Evolutionary conservation across 2,888 invertebrate species (phyloP).

Genomic region (Caenorhabditis sp.): DNA sequence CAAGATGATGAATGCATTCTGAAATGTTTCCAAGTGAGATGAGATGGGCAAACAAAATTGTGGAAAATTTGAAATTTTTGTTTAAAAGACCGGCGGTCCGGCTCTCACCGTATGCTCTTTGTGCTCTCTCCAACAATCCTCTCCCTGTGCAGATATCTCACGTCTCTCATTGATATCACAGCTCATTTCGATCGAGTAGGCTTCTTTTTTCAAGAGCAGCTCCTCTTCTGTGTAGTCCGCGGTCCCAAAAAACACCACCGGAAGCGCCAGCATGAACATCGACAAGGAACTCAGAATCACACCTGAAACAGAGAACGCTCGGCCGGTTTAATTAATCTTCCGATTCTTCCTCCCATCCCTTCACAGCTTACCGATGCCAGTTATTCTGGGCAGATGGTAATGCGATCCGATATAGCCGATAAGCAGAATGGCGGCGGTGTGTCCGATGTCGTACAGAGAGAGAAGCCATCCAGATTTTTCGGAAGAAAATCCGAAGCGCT

Average conservation of each 20-base stretch:
- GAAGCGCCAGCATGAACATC: constrained; percentile 70
- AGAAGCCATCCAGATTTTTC: constrained; percentile 68
- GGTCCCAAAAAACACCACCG: constrained; percentile 69
- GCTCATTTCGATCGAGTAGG: constrained; percentile 54
- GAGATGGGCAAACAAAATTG: too few relatives aligned
- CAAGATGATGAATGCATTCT: constrained; percentile 67
- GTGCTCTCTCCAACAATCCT: constrained; percentile 60
- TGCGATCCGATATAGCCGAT: constrained; percentile 72
- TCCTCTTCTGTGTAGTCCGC: constrained; percentile 59
- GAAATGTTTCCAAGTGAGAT: too few relatives aligned
- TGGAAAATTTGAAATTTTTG: constrained; percentile 52
- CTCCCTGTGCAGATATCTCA: constrained; percentile 47
- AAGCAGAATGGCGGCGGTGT: constrained; percentile 70
- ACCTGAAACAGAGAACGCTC: constrained; percentile 52
- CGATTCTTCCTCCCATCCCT: too few relatives aligned
- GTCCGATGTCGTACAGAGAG: constrained; percentile 72
- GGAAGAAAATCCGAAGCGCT: constrained; percentile 62
- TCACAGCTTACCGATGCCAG: constrained; percentile 70
- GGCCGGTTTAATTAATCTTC: neutral
- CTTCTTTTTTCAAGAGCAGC: constrained; percentile 46
- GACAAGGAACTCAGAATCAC: constrained; percentile 67
- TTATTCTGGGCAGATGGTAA: constrained; percentile 70
- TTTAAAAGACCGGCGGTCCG: too few relatives aligned
- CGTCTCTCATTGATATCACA: constrained; percentile 52
- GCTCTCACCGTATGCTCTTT: constrained; percentile 58